These are phyloP conservation scores for Agapornis roseicollis DNA, from an alignment of 2,113 vertebrate genomes.

Conservation along the genomic window DNA sequence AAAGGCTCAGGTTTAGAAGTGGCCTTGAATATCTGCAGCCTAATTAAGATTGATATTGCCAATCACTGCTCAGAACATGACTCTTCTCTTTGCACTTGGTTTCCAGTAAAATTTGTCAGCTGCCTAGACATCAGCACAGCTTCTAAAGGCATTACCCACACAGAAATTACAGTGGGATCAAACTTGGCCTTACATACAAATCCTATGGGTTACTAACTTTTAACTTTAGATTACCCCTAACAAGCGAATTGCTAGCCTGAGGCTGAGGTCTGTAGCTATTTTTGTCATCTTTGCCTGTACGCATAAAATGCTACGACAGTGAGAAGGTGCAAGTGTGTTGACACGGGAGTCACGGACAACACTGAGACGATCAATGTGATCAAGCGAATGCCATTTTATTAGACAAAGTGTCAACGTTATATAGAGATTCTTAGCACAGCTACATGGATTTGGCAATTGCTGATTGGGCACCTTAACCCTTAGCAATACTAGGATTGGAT, in stretches of 20 bases:
- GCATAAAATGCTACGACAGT: background rate
- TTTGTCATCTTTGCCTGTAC: background rate
- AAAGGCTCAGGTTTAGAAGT: constrained; percentile 43
- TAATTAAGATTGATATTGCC: constrained; percentile 47
- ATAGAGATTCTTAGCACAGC: too few species aligned
- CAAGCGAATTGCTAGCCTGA: constrained; percentile 47
- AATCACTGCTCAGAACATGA: background rate
- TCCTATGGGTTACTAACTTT: constrained; percentile 15
- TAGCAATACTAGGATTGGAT: too few species aligned
- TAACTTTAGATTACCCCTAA: constrained; percentile 36
- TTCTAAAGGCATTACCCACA: background rate
- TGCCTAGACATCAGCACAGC: background rate
- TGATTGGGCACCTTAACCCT: too few species aligned
- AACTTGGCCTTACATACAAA: background rate
- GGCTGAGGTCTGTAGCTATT: background rate
- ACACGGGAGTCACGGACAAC: too few species aligned
- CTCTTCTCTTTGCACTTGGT: background rate
- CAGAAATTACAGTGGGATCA: background rate
- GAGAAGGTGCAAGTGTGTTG: background rate
- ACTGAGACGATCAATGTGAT: too few species aligned
- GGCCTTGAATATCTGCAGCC: constrained; percentile 33
- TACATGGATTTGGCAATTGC: too few species aligned
- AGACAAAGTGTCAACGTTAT: too few species aligned
- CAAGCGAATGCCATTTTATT: too few species aligned
- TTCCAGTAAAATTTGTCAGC: background rate